Base-by-base conservation (phyloP, 2,797 vertebrate species). In the Zenarchopterus dispar region DNA sequence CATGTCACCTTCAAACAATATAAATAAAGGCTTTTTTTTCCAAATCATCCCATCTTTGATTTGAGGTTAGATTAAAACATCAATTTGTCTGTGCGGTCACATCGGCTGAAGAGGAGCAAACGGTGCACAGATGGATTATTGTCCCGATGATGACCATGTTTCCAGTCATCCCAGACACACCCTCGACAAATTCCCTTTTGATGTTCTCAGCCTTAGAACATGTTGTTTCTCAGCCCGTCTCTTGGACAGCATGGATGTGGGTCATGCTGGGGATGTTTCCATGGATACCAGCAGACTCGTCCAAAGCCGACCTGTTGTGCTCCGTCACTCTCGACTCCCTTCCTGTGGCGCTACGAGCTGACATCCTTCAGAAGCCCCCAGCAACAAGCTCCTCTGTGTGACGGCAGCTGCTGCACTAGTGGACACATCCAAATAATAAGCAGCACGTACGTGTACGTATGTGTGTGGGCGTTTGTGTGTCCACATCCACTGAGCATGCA, bases 201-300 rank as follows among this genome's bases (percentile, higher is more conserved):
- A 1, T 55, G 62, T 72, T 69, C 56, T 61, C 57, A 36, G 47
- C 52, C 58, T 43, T 36, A 24, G 78, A 70, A 88, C 82, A 84
- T 84, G 80, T 75, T 67, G 61, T 82, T 59, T 77, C 70, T 79
- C 67, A 41, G 80, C 84, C 73, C 8, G 51, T 53, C 66, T 70
- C 77, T 83, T 75, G 81, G 83, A 84, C 41, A 1, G n/a, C 18
- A 5, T 4, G 69, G 63, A 89, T 92, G 81, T 90, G 86, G 88
- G 87, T 89, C 82, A 88, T 1, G 46, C 78, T 33, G 56, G 72
- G 73, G 77, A 56, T 22, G 89, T 91, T 89, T 68, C 88, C 80
- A 89, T 88, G 87, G 84, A 21, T 33, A 87, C 85, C 2, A 0
- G 18, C 72, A n/a, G 77, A 87, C 84, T 81, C 78, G 77, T 62